Evolutionary conservation across 2,888 invertebrate genomes (phyloP).

Genomic region (Sminthurides aquaticus): DNA sequence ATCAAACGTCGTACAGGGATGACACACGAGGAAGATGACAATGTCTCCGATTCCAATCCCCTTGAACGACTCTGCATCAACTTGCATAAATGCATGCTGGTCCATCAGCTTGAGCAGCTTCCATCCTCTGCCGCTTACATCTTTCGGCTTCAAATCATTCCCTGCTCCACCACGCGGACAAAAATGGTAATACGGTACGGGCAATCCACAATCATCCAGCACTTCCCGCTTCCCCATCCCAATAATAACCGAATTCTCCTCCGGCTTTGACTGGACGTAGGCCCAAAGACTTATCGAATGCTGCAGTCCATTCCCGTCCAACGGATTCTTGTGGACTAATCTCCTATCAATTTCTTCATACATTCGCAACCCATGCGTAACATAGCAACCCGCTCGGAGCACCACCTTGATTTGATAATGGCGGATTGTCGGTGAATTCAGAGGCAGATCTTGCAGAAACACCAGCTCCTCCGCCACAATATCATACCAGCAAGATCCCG

Average conservation of each 20-base stretch:
- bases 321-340: slow-evolving; percentile 16
- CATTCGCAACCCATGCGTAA: slow-evolving; percentile 27
- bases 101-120: slow-evolving; percentile 36
- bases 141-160: background rate
- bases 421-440: background rate
- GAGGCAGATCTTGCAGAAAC: background rate
- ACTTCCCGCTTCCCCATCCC: slow-evolving; percentile 32
- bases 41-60: slow-evolving; percentile 36
- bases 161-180: slow-evolving; percentile 9
- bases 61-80: slow-evolving; percentile 13
- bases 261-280: slow-evolving; percentile 36
- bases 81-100: slow-evolving; percentile 34
- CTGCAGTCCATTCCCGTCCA: slow-evolving; percentile 16
- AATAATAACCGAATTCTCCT: slow-evolving; percentile 28
- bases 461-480: slow-evolving; percentile 35
- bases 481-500: slow-evolving; percentile 38
- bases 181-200: slow-evolving; percentile 28
- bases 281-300: slow-evolving; percentile 35
- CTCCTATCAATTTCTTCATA: slow-evolving; percentile 26
- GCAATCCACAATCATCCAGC: slow-evolving; percentile 31
- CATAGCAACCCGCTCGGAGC: slow-evolving; percentile 36
- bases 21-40: slow-evolving; percentile 31
- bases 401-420: slow-evolving; percentile 22
- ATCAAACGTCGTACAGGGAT: slow-evolving; percentile 37
- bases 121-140: slow-evolving; percentile 15